Evolutionary conservation across 2,113 vertebrate species (phyloP), one percentile per base, ranked within the genome.

Genomic region (Oxygymnocypris stewartii): DNA sequence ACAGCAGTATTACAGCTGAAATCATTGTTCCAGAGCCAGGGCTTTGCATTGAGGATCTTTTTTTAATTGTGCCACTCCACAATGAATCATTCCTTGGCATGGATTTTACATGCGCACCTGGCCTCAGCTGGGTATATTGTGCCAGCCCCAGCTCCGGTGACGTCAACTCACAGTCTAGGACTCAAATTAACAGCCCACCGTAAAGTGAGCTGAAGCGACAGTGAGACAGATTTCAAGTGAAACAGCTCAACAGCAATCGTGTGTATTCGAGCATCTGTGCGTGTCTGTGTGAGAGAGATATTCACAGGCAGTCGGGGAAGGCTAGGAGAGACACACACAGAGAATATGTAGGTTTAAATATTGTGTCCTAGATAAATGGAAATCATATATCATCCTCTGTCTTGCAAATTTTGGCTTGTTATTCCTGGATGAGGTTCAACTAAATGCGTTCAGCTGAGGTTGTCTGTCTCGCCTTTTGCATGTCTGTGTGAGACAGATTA

Each of bases 301-400:
- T 57, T 35, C 18, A 31, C 61, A 47, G 54, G 51, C 37, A 57
- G 63, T 54, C 40, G 9, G 16, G 16, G 35, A 25, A 18, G 14
- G 9, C 51, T 42, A 61, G 51, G 76, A 79, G 28, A 81, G 35
- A 44, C 75, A 25, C 44, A 65, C 37, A 12, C 37, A 35, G 47
- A 23, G 2, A 18, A 75, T 59, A 49, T 57, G 73, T 51, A 76
- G 59, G 80, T 85, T 75, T 79, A 35, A 47, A 61, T 42, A 54
- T 63, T 88, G 84, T 88, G 89, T 88, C 88, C 86, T 67, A 89
- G 84, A 89, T 89, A 82, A 84, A 88, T 78, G 71, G 59, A 59
- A 65, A 73, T 77, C 20, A 67, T 61, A 79, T 65, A 87, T 87
- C 83, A 87, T 69, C 79, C 31, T 44, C 71, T 28, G 16, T 51